A percentile compares a stretch with the other conserved stretches of the same genome.
Conservation (phyloP, 2,113 vertebrate genomes). For the Crotophaga sulcirostris region DNA sequence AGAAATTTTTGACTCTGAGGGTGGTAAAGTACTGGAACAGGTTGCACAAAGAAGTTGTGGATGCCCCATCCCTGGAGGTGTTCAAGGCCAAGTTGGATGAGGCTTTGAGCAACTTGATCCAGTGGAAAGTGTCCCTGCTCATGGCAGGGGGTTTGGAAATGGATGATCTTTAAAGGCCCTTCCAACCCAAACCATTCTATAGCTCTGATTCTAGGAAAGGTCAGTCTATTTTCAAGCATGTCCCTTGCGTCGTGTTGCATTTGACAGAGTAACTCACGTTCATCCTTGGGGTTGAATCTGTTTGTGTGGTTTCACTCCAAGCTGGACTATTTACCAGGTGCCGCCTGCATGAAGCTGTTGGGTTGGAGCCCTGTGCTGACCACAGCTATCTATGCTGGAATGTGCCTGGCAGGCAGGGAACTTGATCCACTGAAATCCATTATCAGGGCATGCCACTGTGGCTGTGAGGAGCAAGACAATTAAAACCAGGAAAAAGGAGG, state of each 20-base stretch:
- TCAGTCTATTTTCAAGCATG: not conserved
- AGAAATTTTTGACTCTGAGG: no score
- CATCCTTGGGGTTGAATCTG: not conserved
- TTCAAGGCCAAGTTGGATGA: no score
- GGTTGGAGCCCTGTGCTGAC: not conserved
- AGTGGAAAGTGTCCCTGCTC: no score
- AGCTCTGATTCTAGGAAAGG: not conserved
- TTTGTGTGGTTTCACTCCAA: not conserved
- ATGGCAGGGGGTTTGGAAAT: no score
- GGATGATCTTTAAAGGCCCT: no score
- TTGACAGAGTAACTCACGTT: not conserved
- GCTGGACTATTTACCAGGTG: not conserved
- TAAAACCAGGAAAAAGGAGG: slow-evolving; percentile 62
- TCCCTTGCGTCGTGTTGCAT: fast-evolving
- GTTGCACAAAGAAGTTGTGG: no score
- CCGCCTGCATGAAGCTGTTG: not conserved
- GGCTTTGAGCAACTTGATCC: no score
- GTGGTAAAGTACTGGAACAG: no score
- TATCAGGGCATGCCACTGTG: not conserved
- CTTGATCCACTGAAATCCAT: not conserved
- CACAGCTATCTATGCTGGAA: not conserved
- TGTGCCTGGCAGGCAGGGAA: not conserved
- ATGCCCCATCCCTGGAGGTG: no score
- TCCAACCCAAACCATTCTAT: no score
- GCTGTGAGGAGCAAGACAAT: slow-evolving; percentile 33